Conservation (phyloP, 1,140 invertebrate genomes). For the Eupristina koningsbergeri region DNA sequence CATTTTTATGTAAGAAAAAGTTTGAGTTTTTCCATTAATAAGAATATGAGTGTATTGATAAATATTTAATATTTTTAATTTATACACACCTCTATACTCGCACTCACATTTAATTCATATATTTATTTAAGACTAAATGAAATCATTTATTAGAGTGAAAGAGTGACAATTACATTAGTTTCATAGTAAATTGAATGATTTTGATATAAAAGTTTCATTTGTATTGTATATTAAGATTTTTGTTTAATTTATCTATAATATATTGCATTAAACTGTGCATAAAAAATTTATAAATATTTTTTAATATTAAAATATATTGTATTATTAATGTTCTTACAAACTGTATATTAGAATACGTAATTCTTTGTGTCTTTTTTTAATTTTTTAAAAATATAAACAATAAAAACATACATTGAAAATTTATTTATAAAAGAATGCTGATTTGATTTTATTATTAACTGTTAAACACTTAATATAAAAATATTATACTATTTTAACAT, state of each 20-base stretch:
- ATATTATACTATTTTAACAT: slow-evolving; percentile 15
- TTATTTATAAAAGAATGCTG: too few relatives aligned
- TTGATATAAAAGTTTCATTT: neutral
- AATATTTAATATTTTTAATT: too few relatives aligned
- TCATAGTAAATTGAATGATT: neutral
- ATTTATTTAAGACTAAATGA: neutral
- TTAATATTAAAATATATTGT: neutral
- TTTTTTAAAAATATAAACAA: neutral
- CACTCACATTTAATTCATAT: too few relatives aligned
- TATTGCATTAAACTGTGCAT: neutral
- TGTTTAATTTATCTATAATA: slow-evolving; percentile 2
- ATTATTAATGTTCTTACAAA: neutral
- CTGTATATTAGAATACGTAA: neutral
- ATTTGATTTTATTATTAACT: too few relatives aligned
- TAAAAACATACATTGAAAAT: neutral
- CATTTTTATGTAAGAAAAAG: slow-evolving; percentile 24
- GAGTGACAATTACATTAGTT: neutral
- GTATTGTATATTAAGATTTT: neutral
- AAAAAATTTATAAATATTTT: neutral
- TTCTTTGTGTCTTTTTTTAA: slow-evolving; percentile 7
- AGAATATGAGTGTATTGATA: too few relatives aligned
- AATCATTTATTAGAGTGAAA: neutral
- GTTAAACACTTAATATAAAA: neutral
- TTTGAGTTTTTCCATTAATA: slow-evolving; percentile 40
- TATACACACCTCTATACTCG: too few relatives aligned